Base-by-base conservation (phyloP, 64 coral and sea anemone genomes). In the Pachyseris speciosa region DNA sequence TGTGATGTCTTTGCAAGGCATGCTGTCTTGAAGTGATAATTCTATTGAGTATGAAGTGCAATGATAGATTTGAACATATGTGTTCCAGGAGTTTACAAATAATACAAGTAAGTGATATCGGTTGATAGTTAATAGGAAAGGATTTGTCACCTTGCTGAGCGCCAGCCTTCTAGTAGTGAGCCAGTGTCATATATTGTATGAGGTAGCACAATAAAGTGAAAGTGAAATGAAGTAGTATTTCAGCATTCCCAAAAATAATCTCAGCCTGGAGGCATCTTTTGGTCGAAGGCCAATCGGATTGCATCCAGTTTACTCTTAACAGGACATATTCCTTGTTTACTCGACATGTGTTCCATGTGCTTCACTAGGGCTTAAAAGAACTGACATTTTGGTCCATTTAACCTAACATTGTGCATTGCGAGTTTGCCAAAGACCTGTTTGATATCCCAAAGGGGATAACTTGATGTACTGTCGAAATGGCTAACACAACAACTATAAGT, bases 191-290 rank as follows among this genome's bases (percentile, higher is more conserved):
- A n/a, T n/a, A n/a, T n/a, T n/a, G n/a, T n/a, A n/a, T n/a, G n/a
- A n/a, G n/a, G n/a, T n/a, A n/a, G n/a, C n/a, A n/a, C n/a, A n/a
- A n/a, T n/a, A n/a, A n/a, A n/a, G n/a, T n/a, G n/a, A n/a, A n/a
- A n/a, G n/a, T n/a, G n/a, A n/a, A n/a, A n/a, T n/a, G n/a, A n/a
- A 66, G 42, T 86, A 87, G 41, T 74, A 87, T 49, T 87, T 74
- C 9, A 87, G 28, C 45, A 87, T 51, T 24, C 66, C 67, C 7
- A 87, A 69, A 72, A 51, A 53, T 13, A 67, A 87, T 50, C 65
- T 47, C 85, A 87, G 57, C 37, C 74, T 34, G 9, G 66, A 69
- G 60, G 74, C 85, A 73, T 87, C 48, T 37, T 42, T 50, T 52
- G 85, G 85, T 31, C 60, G 47, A 22, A 68, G 66, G 67, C 68